These are phyloP conservation scores for Cossypha heuglini DNA, from an alignment of 2,797 vertebrate species.

Conservation along the genomic window DNA sequence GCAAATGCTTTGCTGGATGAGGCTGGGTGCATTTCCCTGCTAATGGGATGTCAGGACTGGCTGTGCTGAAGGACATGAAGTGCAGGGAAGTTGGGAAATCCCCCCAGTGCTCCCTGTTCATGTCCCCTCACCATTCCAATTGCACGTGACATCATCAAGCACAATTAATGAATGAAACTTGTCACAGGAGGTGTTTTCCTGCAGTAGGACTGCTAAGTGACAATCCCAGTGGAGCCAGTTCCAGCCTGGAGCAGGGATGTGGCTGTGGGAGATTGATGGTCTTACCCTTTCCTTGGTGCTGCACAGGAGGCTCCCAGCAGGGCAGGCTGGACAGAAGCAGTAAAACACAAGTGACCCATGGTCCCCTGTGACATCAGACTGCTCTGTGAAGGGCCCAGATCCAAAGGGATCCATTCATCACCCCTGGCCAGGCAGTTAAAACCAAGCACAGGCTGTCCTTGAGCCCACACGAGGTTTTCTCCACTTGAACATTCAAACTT, in stretches of 20 bases:
- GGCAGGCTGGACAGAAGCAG: accelerated
- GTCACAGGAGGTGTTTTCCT: background rate
- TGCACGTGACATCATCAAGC: background rate
- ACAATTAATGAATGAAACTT: background rate
- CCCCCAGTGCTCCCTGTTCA: accelerated
- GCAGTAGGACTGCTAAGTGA: background rate
- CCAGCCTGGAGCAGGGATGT: background rate
- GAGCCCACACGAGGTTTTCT: accelerated
- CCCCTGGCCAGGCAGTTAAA: background rate
- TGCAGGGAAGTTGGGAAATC: background rate
- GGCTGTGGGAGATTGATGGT: background rate
- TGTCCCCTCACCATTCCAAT: background rate
- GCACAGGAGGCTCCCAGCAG: background rate
- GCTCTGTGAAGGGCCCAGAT: background rate
- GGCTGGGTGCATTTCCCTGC: background rate
- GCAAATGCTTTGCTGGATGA: background rate
- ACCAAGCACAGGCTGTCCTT: background rate
- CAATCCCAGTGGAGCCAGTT: accelerated
- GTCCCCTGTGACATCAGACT: accelerated
- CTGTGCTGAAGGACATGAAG: background rate
- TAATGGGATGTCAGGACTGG: background rate
- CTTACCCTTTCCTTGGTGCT: background rate
- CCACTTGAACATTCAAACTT: accelerated
- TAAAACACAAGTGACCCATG: accelerated
- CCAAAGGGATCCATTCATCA: background rate